Evolutionary conservation across 2,797 vertebrate species (phyloP).

Genomic region (Pseudochaenichthys georgianus): DNA sequence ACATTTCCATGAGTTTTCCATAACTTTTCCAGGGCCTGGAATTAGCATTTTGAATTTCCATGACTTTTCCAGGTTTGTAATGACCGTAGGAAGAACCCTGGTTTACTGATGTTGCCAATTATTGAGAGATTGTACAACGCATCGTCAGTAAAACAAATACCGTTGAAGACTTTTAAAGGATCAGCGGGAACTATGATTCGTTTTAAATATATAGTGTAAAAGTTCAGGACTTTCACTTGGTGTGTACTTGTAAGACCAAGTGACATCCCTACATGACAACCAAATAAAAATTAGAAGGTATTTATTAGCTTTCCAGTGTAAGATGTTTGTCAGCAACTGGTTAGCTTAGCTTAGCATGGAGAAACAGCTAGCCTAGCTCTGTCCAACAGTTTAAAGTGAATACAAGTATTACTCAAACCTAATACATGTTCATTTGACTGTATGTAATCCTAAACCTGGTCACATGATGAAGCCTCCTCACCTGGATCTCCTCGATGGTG

Average conservation of each 20-base stretch:
- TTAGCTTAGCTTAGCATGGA: neutral
- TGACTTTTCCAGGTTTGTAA: too few relatives aligned
- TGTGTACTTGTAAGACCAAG: neutral
- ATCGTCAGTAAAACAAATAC: too few relatives aligned
- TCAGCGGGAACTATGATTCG: too few relatives aligned
- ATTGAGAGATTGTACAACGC: too few relatives aligned
- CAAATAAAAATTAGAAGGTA: too few relatives aligned
- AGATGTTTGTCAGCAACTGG: neutral
- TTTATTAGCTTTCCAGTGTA: too few relatives aligned
- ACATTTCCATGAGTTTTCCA: too few relatives aligned
- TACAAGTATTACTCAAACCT: neutral
- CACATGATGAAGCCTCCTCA: slow-evolving; percentile 56
- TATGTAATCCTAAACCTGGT: neutral
- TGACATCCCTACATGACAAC: neutral
- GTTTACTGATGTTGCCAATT: too few relatives aligned
- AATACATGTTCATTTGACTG: neutral
- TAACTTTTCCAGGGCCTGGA: too few relatives aligned
- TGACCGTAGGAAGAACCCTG: too few relatives aligned
- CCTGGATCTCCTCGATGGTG: slow-evolving; percentile 99
- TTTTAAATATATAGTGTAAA: neutral
- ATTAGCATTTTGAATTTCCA: too few relatives aligned
- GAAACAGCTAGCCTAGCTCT: neutral
- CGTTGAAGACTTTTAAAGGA: too few relatives aligned
- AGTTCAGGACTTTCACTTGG: neutral
- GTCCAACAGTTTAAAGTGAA: neutral